phyloP scores from a whole-genome alignment of 2,113 vertebrate genomes.

The Panthera leo region DNA sequence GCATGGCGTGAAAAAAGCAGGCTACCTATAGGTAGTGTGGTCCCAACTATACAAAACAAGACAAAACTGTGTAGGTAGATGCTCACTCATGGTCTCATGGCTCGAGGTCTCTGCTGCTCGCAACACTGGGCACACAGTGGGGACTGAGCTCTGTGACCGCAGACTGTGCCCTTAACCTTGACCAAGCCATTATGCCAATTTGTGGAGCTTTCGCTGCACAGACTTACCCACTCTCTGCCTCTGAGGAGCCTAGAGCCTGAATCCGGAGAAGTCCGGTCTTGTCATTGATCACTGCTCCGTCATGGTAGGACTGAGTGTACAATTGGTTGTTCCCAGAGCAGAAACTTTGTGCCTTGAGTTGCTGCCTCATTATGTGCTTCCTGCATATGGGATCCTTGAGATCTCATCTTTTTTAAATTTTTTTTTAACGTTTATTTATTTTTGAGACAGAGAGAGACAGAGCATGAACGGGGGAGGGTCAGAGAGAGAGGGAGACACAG shows the following conservation, averaged over 20 bases:
- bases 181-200: neutral
- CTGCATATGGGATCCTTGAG: neutral
- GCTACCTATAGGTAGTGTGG: accelerated
- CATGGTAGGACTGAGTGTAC: neutral
- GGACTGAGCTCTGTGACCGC: neutral
- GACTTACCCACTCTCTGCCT: neutral
- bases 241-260: neutral
- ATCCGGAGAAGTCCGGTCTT: neutral
- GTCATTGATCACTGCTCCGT: too few relatives aligned
- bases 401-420: neutral
- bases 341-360: neutral
- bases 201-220: neutral
- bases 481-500: too few relatives aligned
- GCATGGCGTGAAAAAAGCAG: neutral
- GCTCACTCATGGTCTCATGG: neutral
- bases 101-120: neutral
- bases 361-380: neutral
- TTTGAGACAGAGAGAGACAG: too few relatives aligned
- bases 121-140: neutral
- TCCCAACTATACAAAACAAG: neutral
- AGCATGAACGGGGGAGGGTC: too few relatives aligned
- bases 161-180: neutral
- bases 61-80: accelerated
- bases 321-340: neutral
- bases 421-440: too few relatives aligned